Percentiles rank a stretch among this genome's conserved stretches.
phyloP scores from a whole-genome alignment of 2,797 vertebrate genomes.

The Limosa lapponica region DNA sequence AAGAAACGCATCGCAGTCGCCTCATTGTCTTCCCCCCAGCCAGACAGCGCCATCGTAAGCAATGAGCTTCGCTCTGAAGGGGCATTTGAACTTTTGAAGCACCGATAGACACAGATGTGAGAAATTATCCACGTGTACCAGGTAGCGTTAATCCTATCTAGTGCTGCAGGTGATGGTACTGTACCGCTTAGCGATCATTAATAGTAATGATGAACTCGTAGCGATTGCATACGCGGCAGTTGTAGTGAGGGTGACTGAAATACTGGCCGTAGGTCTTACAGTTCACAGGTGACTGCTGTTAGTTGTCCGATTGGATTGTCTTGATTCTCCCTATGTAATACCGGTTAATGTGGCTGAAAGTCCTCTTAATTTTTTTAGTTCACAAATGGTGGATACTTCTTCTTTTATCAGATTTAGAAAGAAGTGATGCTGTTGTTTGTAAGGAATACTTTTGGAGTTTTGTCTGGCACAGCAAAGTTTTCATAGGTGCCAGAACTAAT shows the following conservation, averaged over 20 bases:
- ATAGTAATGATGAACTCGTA: neutral
- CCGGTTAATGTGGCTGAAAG: neutral
- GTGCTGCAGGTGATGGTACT: neutral
- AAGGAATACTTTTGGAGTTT: neutral
- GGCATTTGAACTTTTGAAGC: neutral
- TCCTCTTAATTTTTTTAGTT: neutral
- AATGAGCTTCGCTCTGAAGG: neutral
- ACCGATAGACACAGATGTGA: accelerated
- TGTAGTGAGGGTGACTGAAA: neutral
- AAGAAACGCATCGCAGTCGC: accelerated
- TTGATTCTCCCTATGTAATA: neutral
- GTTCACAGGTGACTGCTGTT: neutral
- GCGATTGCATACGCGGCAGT: accelerated
- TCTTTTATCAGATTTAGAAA: neutral
- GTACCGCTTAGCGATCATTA: neutral
- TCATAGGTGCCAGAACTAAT: neutral
- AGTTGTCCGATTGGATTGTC: neutral
- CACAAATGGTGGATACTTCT: neutral
- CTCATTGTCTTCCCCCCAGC: neutral
- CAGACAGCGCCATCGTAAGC: accelerated
- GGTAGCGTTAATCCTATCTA: neutral
- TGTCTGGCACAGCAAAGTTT: neutral
- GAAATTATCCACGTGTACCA: no score
- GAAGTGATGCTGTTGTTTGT: neutral
- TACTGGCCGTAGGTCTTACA: neutral